Percentiles rank a stretch among this genome's conserved stretches.
Conservation (phyloP, 2,888 invertebrate species). For the Lepetodrilus schrolli region DNA sequence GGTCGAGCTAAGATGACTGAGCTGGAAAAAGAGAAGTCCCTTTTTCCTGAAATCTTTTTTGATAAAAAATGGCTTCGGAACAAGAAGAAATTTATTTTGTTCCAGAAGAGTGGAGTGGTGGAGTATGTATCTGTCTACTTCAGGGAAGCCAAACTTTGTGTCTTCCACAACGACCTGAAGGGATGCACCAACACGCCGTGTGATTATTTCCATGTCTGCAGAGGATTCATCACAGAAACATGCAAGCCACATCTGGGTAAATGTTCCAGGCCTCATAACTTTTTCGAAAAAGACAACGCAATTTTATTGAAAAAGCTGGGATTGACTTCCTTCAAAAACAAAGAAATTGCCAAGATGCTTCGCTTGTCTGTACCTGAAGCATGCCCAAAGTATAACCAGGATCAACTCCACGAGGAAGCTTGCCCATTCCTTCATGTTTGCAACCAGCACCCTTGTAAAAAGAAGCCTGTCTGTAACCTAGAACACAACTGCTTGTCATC, state of each 20-base stretch:
- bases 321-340: conserved; percentile 3
- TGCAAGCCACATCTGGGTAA: conserved; percentile 8
- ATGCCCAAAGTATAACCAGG: conserved; percentile 8
- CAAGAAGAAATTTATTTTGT: neutral
- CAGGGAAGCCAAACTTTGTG: neutral
- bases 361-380: neutral
- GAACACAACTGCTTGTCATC: neutral
- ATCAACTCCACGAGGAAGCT: neutral
- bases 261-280: neutral
- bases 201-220: conserved; percentile 16
- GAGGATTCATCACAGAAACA: neutral
- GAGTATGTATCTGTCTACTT: neutral
- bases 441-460: neutral
- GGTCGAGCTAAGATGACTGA: conserved; percentile 7
- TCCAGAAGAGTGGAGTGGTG: neutral
- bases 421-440: conserved; percentile 16
- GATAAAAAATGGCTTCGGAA: neutral
- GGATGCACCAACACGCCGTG: conserved; percentile 6
- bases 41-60: neutral
- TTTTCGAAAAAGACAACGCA: neutral
- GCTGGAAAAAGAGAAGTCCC: neutral
- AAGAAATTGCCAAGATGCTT: neutral
- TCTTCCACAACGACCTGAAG: neutral
- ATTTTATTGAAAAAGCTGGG: neutral
- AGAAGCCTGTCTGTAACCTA: neutral